Conservation (phyloP, 2,888 invertebrate species). For the Caenorhabditis sinica region DNA sequence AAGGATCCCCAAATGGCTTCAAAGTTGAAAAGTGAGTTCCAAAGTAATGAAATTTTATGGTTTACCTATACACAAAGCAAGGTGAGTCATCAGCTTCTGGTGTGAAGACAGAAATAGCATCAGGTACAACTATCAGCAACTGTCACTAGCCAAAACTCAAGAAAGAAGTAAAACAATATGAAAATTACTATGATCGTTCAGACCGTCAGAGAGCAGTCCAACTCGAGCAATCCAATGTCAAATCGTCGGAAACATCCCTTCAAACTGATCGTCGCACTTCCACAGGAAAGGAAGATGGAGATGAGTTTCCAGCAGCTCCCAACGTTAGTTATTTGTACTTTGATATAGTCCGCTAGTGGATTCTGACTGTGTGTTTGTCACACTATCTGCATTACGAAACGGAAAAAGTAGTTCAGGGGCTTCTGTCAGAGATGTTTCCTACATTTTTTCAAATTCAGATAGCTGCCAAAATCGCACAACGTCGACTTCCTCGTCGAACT, state of each 20-base stretch:
- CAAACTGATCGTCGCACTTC: conserved; percentile 41
- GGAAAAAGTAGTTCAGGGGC: too few species aligned
- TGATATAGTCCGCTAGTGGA: neutral
- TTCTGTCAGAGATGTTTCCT: too few species aligned
- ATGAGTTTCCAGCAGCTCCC: conserved; percentile 41
- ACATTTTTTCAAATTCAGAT: conserved; percentile 40
- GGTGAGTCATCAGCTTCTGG: conserved; percentile 10
- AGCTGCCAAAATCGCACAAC: conserved; percentile 57
- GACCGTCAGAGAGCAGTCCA: conserved; percentile 40
- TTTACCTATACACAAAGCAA: neutral
- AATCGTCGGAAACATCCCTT: neutral
- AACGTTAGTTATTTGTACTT: conserved; percentile 13
- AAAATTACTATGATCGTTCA: neutral
- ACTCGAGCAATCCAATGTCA: neutral
- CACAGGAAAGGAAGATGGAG: neutral
- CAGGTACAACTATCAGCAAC: neutral
- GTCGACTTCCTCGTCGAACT: conserved; percentile 59
- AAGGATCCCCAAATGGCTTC: conserved; percentile 49
- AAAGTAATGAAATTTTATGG: neutral
- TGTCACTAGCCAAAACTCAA: neutral
- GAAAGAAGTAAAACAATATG: too few species aligned
- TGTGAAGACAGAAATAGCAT: neutral
- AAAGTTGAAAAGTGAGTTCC: conserved; percentile 55
- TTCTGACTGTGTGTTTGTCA: too few species aligned
- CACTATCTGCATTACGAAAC: too few species aligned